These are phyloP conservation scores for Odontamblyopus lacepedii DNA, from an alignment of 2,797 vertebrate species.

Conservation along the genomic window DNA sequence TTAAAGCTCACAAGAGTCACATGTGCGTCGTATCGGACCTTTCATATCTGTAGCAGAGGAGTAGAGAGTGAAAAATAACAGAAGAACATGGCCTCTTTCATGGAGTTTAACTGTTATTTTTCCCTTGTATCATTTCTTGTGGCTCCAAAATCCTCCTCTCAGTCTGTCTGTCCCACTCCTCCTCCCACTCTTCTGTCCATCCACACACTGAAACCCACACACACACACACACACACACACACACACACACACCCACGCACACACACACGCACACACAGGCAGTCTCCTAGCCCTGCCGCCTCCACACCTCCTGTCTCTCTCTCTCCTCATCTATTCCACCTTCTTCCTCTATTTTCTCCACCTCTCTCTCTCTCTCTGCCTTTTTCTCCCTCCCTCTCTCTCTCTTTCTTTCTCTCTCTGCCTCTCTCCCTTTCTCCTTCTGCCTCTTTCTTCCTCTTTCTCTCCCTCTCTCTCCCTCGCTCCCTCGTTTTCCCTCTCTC, in stretches of 20 bases:
- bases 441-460: no score
- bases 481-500: constrained; percentile 27
- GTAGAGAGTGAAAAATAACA: no score
- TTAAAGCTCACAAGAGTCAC: no score
- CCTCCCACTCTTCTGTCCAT: constrained; percentile 46
- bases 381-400: no score
- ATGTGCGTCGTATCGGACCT: no score
- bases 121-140: constrained; percentile 36
- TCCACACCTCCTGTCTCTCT: constrained; percentile 62
- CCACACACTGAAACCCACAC: constrained; percentile 9
- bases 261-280: background rate
- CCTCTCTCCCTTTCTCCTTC: no score
- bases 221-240: constrained; percentile 51
- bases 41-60: no score
- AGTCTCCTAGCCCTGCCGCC: constrained; percentile 35
- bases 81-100: background rate
- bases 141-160: constrained; percentile 65
- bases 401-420: no score
- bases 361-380: constrained; percentile 37
- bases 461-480: constrained; percentile 1
- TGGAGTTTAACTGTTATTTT: background rate
- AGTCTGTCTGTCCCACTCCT: constrained; percentile 34
- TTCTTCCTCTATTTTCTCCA: constrained; percentile 4
- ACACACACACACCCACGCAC: constrained; percentile 1
- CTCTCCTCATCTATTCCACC: no score